Evolutionary conservation across 2,113 vertebrate genomes (phyloP).

Genomic region (Halichoerus grypus): DNA sequence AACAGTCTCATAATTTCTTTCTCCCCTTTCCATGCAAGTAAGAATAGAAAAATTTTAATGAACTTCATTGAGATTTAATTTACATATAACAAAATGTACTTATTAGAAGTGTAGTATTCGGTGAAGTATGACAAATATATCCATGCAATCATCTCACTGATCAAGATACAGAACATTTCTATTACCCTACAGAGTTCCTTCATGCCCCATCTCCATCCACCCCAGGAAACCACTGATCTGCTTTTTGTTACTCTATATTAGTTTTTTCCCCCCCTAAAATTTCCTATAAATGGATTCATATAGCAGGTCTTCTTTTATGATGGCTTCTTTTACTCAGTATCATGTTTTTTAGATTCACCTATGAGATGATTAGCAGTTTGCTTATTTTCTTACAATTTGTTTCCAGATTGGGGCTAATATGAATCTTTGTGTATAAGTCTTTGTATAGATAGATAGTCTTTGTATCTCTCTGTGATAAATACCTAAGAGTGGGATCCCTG

Average conservation of each 20-base stretch:
- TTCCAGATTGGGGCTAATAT: neutral
- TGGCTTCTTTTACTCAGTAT: neutral
- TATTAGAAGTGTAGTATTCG: neutral
- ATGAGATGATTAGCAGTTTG: neutral
- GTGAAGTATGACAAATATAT: neutral
- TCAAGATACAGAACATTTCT: neutral
- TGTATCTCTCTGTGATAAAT: neutral
- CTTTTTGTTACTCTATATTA: neutral
- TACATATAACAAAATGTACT: neutral
- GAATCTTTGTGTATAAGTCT: neutral
- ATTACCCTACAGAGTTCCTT: neutral
- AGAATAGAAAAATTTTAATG: neutral
- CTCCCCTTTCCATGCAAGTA: neutral
- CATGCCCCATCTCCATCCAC: no score
- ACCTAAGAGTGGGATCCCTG: neutral
- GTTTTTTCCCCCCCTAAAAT: neutral
- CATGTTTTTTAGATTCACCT: neutral
- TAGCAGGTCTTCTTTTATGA: neutral
- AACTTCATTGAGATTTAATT: neutral
- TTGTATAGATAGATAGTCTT: neutral
- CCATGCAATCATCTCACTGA: neutral
- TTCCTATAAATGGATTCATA: neutral
- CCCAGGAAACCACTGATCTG: neutral
- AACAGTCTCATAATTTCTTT: neutral
- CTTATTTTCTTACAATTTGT: constrained; percentile 1